Evolutionary conservation across 2,797 vertebrate species (phyloP).

Genomic region (Lycodopsis pacificus): DNA sequence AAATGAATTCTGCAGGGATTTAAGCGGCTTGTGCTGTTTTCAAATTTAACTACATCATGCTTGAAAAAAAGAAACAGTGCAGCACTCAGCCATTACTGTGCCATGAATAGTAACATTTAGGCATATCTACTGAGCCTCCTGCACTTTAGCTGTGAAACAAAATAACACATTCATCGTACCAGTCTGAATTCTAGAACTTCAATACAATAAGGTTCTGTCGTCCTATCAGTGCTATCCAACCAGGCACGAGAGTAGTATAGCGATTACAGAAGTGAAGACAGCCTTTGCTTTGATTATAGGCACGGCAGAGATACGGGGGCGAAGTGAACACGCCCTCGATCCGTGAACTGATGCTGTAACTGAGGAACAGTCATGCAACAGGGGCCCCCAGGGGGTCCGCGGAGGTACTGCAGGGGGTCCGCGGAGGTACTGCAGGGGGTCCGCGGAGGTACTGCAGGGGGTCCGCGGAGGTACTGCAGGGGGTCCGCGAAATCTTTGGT

Average conservation of each 20-base stretch:
- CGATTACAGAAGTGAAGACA: conserved; percentile 20
- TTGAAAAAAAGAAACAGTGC: background rate
- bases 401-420: no score
- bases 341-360: conserved; percentile 18
- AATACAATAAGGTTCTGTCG: background rate
- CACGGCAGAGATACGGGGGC: background rate
- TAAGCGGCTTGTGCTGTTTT: conserved; percentile 47
- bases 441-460: background rate
- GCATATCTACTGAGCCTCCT: conserved; percentile 13
- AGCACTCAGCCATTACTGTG: conserved; percentile 16
- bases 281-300: conserved; percentile 30
- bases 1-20: conserved; percentile 45
- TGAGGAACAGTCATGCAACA: conserved; percentile 12
- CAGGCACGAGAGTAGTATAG: conserved; percentile 2
- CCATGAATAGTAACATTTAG: conserved; percentile 21
- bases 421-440: no score
- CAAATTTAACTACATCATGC: conserved; percentile 32
- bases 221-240: conserved; percentile 3
- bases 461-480: no score
- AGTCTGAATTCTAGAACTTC: conserved; percentile 16
- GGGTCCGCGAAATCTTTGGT: no score
- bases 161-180: background rate
- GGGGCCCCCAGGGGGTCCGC: background rate
- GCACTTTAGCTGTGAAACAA: conserved; percentile 15
- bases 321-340: background rate